Evolutionary conservation across 2,113 vertebrate species (phyloP).

Genomic region (Ammodytes dubius): DNA sequence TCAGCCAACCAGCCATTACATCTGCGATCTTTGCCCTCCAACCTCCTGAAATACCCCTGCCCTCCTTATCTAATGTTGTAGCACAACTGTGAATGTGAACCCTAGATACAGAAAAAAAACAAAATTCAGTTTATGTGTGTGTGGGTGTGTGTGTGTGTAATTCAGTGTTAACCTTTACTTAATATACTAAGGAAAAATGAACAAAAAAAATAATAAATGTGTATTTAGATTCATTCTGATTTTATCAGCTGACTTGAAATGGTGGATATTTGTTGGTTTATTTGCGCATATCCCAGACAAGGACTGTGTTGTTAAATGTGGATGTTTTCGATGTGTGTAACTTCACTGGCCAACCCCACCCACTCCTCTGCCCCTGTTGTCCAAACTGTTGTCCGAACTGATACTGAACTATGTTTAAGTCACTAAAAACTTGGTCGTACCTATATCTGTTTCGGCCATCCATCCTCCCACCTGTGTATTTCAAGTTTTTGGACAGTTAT

Average conservation of each 20-base stretch:
- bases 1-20: conserved; percentile 72
- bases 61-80: conserved; percentile 91
- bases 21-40: conserved; percentile 73
- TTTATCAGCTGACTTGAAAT: conserved; percentile 79
- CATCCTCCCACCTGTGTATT: conserved; percentile 57
- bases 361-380: conserved; percentile 83
- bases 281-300: conserved; percentile 78
- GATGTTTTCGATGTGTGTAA: conserved; percentile 90
- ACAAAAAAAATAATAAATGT: conserved; percentile 81
- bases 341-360: conserved; percentile 87
- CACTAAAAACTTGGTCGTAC: conserved; percentile 67
- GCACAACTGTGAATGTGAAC: conserved; percentile 98
- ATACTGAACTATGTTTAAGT: conserved; percentile 73
- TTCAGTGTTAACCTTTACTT: conserved; percentile 95
- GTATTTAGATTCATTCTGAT: conserved; percentile 90
- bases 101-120: conserved; percentile 86
- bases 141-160: conserved; percentile 89
- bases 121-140: conserved; percentile 80
- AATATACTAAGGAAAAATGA: conserved; percentile 78
- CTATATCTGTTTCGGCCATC: conserved; percentile 64
- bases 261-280: conserved; percentile 80
- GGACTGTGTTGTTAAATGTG: conserved; percentile 85
- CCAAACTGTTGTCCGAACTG: conserved; percentile 86
- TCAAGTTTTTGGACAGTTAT: conserved; percentile 35
- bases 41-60: conserved; percentile 74